Evolutionary conservation across 2,113 vertebrate species (phyloP), one percentile per base, ranked within the genome.

Genomic region (Raja brachyura): DNA sequence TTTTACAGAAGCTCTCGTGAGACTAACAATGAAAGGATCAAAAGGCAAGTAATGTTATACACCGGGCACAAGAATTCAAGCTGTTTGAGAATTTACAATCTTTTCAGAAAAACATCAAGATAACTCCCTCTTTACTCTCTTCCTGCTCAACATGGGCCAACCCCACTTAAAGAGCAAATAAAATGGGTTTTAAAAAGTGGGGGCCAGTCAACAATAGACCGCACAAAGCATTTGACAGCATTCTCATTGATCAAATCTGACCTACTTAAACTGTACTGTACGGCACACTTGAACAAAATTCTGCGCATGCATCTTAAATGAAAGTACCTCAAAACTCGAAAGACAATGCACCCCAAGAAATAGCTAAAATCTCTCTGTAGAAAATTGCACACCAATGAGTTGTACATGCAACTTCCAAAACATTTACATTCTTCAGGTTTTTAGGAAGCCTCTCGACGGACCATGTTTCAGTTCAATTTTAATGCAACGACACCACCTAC

Each of bases 181-280:
- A n/a, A 86, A 1, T 63, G n/a, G 6, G 10, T 56, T n/a, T 31
- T 16, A 85, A 61, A 81, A 48, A 48, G 39, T 59, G 25, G 28
- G 81, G 22, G 81, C 56, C 81, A 59, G 83, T 86, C 56, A 86
- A 86, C 83, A 86, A 86, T 85, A 85, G 56, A 86, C 28, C n/a
- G 56, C 33, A 63, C 4, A 86, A 31, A 61, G 56, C 83, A 63
- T 56, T 59, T 83, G 79, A 56, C n/a, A 83, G 20, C 22, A 83
- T 56, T 25, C 20, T 83, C 79, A 83, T 56, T 61, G 28, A 86
- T 86, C 83, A 86, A 14, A 1, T 31, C 56, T 85, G 48, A 83
- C 39, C 79, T 54, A 85, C 22, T 59, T 85, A 85, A 85, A 59
- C 59, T 59, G 25, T 22, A 28, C 0, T 20, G 77, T 59, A 22